Percentiles rank a stretch among this genome's conserved stretches.
Conservation (phyloP, 2,113 vertebrate genomes). For the Odontesthes bonariensis region DNA sequence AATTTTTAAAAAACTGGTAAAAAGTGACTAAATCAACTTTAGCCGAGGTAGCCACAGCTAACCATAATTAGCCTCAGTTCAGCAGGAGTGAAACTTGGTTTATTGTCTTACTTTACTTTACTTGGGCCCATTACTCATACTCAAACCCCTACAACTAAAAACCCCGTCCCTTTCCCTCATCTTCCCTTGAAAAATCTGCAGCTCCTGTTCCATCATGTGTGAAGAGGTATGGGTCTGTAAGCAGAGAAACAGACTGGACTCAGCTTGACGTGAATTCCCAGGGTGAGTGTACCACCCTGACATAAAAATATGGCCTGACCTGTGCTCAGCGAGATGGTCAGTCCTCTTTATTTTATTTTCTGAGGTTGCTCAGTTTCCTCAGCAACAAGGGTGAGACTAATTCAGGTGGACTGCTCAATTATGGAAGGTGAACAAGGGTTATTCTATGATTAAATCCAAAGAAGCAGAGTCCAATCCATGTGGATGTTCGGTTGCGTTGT, state of each 20-base stretch:
- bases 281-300: constrained; percentile 52
- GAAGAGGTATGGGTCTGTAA: constrained; percentile 54
- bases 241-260: constrained; percentile 56
- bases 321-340: constrained; percentile 58
- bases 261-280: constrained; percentile 69
- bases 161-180: constrained; percentile 14
- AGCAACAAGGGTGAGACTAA: constrained; percentile 78
- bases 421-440: constrained; percentile 77
- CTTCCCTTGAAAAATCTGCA: constrained; percentile 28
- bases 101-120: too few species aligned
- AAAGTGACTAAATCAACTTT: too few species aligned
- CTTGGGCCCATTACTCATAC: too few species aligned
- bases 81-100: too few species aligned
- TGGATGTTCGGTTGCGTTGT: constrained; percentile 51
- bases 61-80: too few species aligned
- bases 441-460: constrained; percentile 77
- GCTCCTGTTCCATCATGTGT: constrained; percentile 63
- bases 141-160: constrained; percentile 39
- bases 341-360: constrained; percentile 66
- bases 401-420: constrained; percentile 77
- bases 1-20: too few species aligned
- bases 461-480: constrained; percentile 54
- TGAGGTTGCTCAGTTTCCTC: constrained; percentile 73
- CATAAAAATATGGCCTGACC: constrained; percentile 68
- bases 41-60: too few species aligned